phyloP scores from a whole-genome alignment of 2,888 invertebrate genomes.

The Himalopsyche kuldschensis region DNA sequence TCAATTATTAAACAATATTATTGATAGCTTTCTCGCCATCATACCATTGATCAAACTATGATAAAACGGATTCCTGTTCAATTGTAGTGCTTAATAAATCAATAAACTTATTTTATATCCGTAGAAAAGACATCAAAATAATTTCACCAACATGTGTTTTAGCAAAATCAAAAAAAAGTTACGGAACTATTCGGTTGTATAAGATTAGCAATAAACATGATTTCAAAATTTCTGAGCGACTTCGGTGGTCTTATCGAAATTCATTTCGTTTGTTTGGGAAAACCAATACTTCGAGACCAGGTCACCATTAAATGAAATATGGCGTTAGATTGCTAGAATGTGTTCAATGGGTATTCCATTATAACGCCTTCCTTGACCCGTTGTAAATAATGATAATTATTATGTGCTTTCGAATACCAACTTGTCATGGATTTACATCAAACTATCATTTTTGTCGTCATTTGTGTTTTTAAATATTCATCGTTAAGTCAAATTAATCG shows the following conservation, averaged over 20 bases:
- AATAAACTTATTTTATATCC: background rate
- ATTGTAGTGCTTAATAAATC: too few species aligned
- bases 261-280: background rate
- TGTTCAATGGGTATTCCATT: background rate
- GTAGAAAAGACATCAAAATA: background rate
- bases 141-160: too few species aligned
- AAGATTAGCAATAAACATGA: background rate
- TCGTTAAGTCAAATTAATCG: background rate
- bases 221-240: background rate
- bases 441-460: background rate
- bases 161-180: too few species aligned
- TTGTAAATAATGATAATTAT: background rate
- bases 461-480: background rate
- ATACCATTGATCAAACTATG: too few species aligned
- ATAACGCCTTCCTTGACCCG: background rate
- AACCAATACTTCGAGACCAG: background rate
- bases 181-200: background rate
- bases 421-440: background rate
- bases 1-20: too few species aligned
- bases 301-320: background rate
- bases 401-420: background rate
- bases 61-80: too few species aligned
- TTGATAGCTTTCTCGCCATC: too few species aligned
- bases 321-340: background rate
- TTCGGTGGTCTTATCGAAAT: background rate